Conservation (phyloP, 2,797 vertebrate genomes). For the Myiotriccus ornatus region DNA sequence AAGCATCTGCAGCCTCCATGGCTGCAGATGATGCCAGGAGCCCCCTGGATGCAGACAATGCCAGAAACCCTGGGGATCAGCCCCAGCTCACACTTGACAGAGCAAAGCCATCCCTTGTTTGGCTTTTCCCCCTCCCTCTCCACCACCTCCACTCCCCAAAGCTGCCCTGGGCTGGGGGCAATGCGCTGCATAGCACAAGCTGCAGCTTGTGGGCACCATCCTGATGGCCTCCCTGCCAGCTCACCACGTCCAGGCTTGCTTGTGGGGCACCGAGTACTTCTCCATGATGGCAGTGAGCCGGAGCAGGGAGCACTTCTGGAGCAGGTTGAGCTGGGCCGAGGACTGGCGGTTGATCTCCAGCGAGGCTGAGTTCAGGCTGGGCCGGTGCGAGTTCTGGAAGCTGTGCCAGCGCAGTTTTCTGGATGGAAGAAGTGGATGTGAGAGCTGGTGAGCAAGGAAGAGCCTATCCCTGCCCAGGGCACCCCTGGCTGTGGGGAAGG, state of each 20-base stretch:
- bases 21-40: background rate
- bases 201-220: rapidly evolving
- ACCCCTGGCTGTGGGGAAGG: background rate
- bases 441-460: background rate
- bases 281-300: slow-evolving; percentile 85
- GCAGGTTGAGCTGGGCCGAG: slow-evolving; percentile 83
- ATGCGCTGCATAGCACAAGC: rapidly evolving
- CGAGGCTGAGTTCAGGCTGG: slow-evolving; percentile 84
- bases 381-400: slow-evolving; percentile 87
- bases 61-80: background rate
- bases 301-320: slow-evolving; percentile 86
- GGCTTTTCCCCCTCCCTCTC: background rate
- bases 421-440: background rate
- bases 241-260: slow-evolving; percentile 85
- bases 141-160: rapidly evolving
- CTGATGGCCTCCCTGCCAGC: background rate
- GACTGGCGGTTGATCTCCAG: slow-evolving; percentile 87
- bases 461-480: background rate
- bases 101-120: background rate
- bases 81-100: background rate
- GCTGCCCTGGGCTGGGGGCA: background rate
- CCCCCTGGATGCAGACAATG: background rate
- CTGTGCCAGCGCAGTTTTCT: slow-evolving; percentile 89
- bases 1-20: background rate
- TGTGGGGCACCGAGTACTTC: slow-evolving; percentile 81